Evolutionary conservation across 2,888 invertebrate genomes (phyloP), one percentile per base, ranked within the genome.

Genomic region (Pyrochroa serraticornis): DNA sequence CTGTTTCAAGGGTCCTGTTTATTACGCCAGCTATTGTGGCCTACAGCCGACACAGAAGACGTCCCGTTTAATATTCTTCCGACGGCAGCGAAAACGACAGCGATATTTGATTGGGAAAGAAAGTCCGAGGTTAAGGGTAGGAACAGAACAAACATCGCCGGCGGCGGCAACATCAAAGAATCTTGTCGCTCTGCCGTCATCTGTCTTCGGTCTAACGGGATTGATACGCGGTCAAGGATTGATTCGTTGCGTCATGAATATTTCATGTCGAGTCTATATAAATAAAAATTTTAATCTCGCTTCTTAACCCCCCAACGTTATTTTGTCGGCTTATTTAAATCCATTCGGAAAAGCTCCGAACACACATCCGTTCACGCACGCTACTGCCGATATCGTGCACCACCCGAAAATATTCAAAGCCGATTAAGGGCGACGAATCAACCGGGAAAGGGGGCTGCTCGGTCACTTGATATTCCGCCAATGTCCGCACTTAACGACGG

Each of bases 1-100:
- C 58, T 56, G 57, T 64, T 62, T 62, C 65, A 63, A 64, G 60
- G 56, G 62, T n/a, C 58, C 52, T 63, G 64, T 64, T 64, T 65
- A 58, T 58, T 57, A 36, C 45, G 35, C 32, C 49, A 43, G 7
- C 49, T 43, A 56, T 47, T 57, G 53, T 50, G 14, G 49, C 54
- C 46, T 53, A 58, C 10, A n/a, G 30, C 22, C n/a, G 22, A 10
- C 8, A 34, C 8, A 7, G 48, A 42, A 42, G 30, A 45, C 45
- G 12, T 36, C 48, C 41, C 36, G 42, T 31, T 49, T 48, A 49
- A 49, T 55, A 48, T 49, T 43, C 53, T 9, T 22, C 12, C 2
- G 13, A n/a, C 22, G 10, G 32, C 10, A 22, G 14, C 38, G 12
- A 12, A 41, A 48, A 48, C 51, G 53, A 38, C 33, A 42, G 39